A percentile compares a stretch with the other conserved stretches of the same genome.
These are phyloP conservation scores for Corydoras sp. DNA, from an alignment of 2,113 vertebrate species.

Conservation along the genomic window DNA sequence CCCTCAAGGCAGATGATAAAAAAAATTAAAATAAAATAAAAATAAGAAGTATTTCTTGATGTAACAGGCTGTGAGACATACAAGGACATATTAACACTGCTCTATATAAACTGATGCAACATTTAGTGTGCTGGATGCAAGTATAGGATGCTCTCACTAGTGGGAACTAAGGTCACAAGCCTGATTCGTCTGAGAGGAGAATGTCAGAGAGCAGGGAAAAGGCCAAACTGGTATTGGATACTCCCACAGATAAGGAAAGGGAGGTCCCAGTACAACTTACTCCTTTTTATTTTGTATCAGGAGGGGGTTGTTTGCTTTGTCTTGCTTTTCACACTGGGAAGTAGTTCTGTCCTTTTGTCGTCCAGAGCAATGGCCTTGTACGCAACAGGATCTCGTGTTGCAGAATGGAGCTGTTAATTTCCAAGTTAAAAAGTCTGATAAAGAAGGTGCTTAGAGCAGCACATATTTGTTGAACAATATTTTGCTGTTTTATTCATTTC, in stretches of 20 bases:
- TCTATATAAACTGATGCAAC: too few species aligned
- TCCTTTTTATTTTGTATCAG: conserved; percentile 49
- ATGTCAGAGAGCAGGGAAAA: conserved; percentile 29
- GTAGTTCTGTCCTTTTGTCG: conserved; percentile 57
- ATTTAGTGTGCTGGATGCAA: too few species aligned
- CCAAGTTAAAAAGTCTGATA: not conserved
- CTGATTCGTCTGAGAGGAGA: conserved; percentile 26
- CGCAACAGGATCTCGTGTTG: conserved; percentile 35
- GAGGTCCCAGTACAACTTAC: conserved; percentile 19
- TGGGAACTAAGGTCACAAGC: conserved; percentile 30
- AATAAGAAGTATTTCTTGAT: too few species aligned
- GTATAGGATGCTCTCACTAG: too few species aligned
- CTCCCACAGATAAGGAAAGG: conserved; percentile 33
- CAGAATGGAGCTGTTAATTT: not conserved
- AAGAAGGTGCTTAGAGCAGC: not conserved
- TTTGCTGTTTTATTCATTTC: too few species aligned
- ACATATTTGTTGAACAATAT: too few species aligned
- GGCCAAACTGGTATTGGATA: conserved; percentile 34
- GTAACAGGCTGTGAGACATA: too few species aligned
- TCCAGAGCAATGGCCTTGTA: conserved; percentile 50
- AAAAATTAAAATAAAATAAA: not conserved
- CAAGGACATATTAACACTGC: too few species aligned
- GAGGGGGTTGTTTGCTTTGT: conserved; percentile 69
- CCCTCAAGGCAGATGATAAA: not conserved
- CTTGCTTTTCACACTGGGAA: conserved; percentile 64